Evolutionary conservation across 2,797 vertebrate genomes (phyloP), one percentile per base, ranked within the genome.

Genomic region (Meda fulgida): DNA sequence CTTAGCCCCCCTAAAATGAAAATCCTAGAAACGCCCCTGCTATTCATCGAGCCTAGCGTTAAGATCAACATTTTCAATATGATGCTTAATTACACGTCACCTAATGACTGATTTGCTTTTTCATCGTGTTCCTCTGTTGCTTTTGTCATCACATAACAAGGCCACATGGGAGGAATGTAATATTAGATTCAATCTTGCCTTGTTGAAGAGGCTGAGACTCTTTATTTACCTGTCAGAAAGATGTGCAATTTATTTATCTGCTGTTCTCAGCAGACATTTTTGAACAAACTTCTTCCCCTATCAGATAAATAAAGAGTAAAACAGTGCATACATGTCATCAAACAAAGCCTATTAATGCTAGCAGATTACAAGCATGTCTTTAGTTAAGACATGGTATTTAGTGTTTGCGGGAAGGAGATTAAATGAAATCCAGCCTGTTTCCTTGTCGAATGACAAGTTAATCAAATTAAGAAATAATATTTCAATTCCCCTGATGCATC

Each of bases 301-400:
- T 53, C 48, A 53, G 40, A 71, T 73, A 46, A 73, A 87, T 79
- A 83, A 76, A 26, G 43, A 85, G 67, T 46, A 78, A 67, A 86
- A 78, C 51, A 29, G 7, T 7, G 38, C 7, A 21, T 63, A 84
- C 81, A 89, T 82, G 78, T 60, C 58, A 70, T 81, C 81, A 83
- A 69, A 51, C 16, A 84, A 86, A 84, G 58, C 43, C 58, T 65
- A 34, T 65, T 82, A 79, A 87, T 88, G 80, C 40, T 55, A 58
- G 48, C 23, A 58, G 78, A 85, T 82, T 85, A 85, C 3, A 70
- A 67, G 16, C 80, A 55, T n/a, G 76, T 83, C 34, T 83, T 79
- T 36, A 82, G 48, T 84, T 88, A 81, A 80, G 71, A 80, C 51
- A 55, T 75, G 78, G 18, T 55, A 73, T 88, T 89, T 81, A 78